Percentiles rank a stretch among this genome's conserved stretches.
phyloP scores from a whole-genome alignment of 1,140 invertebrate genomes.

The Cheumatopsyche charites region DNA sequence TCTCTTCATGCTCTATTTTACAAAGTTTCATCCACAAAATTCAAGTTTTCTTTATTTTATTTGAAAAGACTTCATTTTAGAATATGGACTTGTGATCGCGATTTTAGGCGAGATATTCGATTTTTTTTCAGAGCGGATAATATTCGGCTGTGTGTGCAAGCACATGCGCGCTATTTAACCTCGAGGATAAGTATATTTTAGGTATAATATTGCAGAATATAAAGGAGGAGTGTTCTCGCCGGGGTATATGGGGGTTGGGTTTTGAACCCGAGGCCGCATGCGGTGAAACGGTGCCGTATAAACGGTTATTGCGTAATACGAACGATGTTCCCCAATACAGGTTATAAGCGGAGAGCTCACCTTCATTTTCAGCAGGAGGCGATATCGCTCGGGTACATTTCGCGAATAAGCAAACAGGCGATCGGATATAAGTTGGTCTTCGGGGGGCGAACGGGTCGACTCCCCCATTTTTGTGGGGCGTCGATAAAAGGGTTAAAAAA shows the following conservation, averaged over 20 bases:
- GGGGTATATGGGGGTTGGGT: no score
- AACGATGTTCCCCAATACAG: slow-evolving; percentile 14
- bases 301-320: slow-evolving; percentile 35
- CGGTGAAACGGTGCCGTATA: slow-evolving; percentile 10
- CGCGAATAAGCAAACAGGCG: slow-evolving; percentile 23
- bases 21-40: no score
- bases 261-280: slow-evolving; percentile 12
- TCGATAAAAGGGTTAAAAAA: slow-evolving; percentile 11
- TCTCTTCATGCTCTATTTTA: no score
- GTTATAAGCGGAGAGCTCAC: slow-evolving; percentile 26
- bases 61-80: no score
- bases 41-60: no score
- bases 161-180: slow-evolving; percentile 6
- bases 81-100: no score
- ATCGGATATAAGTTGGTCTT: slow-evolving; percentile 23
- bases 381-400: slow-evolving; percentile 12
- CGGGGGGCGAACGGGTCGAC: background rate
- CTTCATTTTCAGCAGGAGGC: slow-evolving; percentile 29
- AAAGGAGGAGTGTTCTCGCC: no score
- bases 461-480: background rate
- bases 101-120: no score
- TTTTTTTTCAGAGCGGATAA: no score
- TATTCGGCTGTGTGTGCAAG: background rate
- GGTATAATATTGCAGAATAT: background rate
- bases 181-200: background rate